These are phyloP conservation scores for Chondrosia reniformis DNA, from an alignment of 37 sponge, comb jelly and placozoan genomes.

Conservation along the genomic window DNA sequence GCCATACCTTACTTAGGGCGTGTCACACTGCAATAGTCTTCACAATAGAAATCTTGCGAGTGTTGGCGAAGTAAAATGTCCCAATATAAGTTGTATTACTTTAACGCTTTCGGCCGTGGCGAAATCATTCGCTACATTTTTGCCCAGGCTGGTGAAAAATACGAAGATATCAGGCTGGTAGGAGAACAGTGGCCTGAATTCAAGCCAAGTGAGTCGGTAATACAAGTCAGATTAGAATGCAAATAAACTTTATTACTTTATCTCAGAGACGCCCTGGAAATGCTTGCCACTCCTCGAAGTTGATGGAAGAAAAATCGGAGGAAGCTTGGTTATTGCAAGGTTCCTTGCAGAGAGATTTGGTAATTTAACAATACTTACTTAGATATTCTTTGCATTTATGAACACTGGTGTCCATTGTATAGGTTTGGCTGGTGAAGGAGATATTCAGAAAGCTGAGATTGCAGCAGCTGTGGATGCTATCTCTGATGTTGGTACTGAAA, in stretches of 20 bases:
- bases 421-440: slow-evolving; percentile 60
- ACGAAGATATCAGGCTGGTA: slow-evolving; percentile 13
- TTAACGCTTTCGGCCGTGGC: slow-evolving; percentile 5
- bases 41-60: no score
- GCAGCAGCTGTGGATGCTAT: slow-evolving; percentile 41
- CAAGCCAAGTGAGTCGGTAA: slow-evolving; percentile 24
- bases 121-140: slow-evolving; percentile 18
- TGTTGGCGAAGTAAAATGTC: no score
- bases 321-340: slow-evolving; percentile 23
- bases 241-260: no score
- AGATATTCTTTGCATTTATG: background rate
- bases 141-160: slow-evolving; percentile 21
- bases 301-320: slow-evolving; percentile 45
- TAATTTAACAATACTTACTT: background rate
- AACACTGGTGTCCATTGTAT: background rate
- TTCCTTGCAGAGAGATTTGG: slow-evolving; percentile 56
- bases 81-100: slow-evolving; percentile 26
- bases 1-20: no score
- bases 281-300: slow-evolving; percentile 49
- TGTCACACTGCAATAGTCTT: no score
- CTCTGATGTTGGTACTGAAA: slow-evolving; percentile 1
- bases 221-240: no score
- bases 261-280: slow-evolving; percentile 38
- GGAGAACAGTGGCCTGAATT: slow-evolving; percentile 16
- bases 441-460: slow-evolving; percentile 50